Base-by-base conservation (phyloP, 2,888 invertebrate genomes). In the Hemaris fuciformis region DNA sequence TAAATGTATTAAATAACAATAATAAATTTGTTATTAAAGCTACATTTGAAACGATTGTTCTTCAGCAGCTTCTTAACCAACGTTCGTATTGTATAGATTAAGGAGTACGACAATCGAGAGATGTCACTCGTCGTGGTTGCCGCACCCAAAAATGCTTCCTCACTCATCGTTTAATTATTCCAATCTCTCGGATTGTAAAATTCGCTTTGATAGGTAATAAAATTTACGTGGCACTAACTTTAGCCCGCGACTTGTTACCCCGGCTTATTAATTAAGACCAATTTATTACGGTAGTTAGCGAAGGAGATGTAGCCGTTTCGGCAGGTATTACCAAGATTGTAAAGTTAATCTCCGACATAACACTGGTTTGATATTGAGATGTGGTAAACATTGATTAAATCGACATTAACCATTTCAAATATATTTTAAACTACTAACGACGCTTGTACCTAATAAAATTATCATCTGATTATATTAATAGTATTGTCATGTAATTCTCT, bases 121-220 rank as follows among this genome's bases (percentile, higher is more conserved):
- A n/a, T 18, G 15, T 7, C 2, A 27, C 2, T 25, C 27, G 15
- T 2, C 15, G 15, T 15, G 48, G 15, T 7, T 13, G 15, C n/a
- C n/a, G n/a, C 15, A 15, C 7, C 7, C 15, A 48, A 48, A 27
- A 27, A 27, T 15, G 25, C 7, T 43, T 20, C 48, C n/a, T n/a
- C 3, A 15, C 6, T 2, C 15, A 15, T 27, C n/a, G 18, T 25
- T 48, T 48, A 27, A 48, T 27, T 27, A 48, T 27, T n/a, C 25
- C 6, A 25, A 48, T 48, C 7, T 15, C 25, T 7, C 70, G 66
- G 65, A 72, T 67, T 65, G 64, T 69, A 66, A 70, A 70, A 69
- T 67, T 66, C 64, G 64, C 66, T 70, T 74, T 73, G 74, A 74
- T 73, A 64, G 71, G 63, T 72, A 68, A 66, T 75, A 68, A 76